Base-by-base conservation (phyloP, 2,113 vertebrate species). In the Coturnix japonica region DNA sequence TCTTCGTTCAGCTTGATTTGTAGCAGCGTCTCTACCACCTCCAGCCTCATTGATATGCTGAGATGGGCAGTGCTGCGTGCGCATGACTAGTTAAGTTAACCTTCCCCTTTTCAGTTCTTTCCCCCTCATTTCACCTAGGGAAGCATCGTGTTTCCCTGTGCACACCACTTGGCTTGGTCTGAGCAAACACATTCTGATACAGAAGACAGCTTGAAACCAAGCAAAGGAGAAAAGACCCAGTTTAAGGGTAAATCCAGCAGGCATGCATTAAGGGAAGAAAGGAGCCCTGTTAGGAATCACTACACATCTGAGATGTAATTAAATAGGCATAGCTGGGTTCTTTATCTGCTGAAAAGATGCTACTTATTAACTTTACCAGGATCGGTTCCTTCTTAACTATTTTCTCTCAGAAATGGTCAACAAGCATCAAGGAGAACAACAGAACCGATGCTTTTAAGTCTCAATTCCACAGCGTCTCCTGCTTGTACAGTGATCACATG, bases 11-110 rank as follows among this genome's bases (percentile, higher is more conserved):
- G 53, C 35, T 56, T 69, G 65, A 78, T 94, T 80, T 90, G 74
- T 92, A 63, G 37, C 65, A 82, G 43, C 85, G 71, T 89, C 86
- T 91, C 74, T 74, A 90, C 77, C 85, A 87, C 64, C 43, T 91
- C 79, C 90, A 89, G 5, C 61, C 84, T 92, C 84, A 73, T 14
- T 85, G 75, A 67, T 87, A 91, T 85, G 75, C 91, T 60, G 80
- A n/a, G 87, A 91, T 80, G 67, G 49, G 77, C 53, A 66, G 72
- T 90, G 41, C 79, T 59, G 54, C 25, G 30, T 84, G 43, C 79
- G 33, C 26, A 72, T 72, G 82, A 31, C 47, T 87, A 57, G 25
- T 76, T 77, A 70, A 76, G 20, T 25, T 49, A n/a, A 46, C 47
- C 56, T 82, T 87, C 64, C 66, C 56, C 12, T 46, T 90, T 67